Evolutionary conservation across 92 coral and sea anemone species (phyloP).

Genomic region (Meandrina meandrites): DNA sequence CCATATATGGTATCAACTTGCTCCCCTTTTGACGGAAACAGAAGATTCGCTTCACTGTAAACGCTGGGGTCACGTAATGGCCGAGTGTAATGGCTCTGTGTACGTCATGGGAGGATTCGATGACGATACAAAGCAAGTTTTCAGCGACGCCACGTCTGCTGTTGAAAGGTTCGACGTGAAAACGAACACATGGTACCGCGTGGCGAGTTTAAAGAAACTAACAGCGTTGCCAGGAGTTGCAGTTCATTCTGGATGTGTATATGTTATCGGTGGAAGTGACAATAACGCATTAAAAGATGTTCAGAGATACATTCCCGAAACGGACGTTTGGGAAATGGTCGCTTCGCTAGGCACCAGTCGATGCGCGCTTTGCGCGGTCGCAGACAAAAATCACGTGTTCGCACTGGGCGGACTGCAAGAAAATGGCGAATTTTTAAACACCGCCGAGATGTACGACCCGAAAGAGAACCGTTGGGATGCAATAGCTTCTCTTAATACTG

Average conservation of each 20-base stretch:
- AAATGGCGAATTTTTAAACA: slow-evolving; percentile 56
- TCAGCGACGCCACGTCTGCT: slow-evolving; percentile 46
- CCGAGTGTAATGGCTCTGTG: slow-evolving; percentile 34
- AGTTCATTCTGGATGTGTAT: slow-evolving; percentile 56
- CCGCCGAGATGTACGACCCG: slow-evolving; percentile 65
- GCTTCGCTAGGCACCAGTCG: slow-evolving; percentile 53
- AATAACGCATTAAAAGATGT: slow-evolving; percentile 48
- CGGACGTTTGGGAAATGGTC: slow-evolving; percentile 60
- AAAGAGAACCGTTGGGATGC: slow-evolving; percentile 46
- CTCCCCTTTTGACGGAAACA: slow-evolving; percentile 20
- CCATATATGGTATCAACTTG: slow-evolving; percentile 38
- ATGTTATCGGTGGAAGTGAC: slow-evolving; percentile 67
- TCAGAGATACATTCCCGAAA: slow-evolving; percentile 61
- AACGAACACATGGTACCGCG: slow-evolving; percentile 58
- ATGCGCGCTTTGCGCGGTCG: slow-evolving; percentile 64
- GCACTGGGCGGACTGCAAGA: slow-evolving; percentile 57
- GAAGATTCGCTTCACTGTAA: background rate
- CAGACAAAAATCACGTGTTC: slow-evolving; percentile 33
- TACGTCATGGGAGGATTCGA: slow-evolving; percentile 45
- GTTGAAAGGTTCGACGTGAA: slow-evolving; percentile 54
- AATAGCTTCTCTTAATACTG: slow-evolving; percentile 38
- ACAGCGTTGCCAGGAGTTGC: slow-evolving; percentile 50
- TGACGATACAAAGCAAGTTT: slow-evolving; percentile 43
- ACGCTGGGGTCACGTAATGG: slow-evolving; percentile 49
- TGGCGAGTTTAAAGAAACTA: slow-evolving; percentile 32